Conservation (phyloP, 2,888 invertebrate genomes). For the Acutogordius australiensis region DNA sequence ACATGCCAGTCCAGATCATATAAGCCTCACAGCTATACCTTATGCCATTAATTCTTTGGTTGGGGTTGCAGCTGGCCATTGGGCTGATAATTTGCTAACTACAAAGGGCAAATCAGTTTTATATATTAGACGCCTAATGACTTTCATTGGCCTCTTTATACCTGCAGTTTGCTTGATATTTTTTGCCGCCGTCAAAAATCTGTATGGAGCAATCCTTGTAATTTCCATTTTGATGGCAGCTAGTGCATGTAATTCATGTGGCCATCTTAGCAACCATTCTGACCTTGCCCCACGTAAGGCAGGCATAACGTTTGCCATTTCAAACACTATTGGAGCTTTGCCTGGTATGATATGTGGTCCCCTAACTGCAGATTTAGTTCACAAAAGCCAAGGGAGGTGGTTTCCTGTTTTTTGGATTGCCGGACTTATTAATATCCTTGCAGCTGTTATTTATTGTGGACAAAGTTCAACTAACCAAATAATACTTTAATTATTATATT, state of each 20-base stretch:
- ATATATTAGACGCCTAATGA: conserved; percentile 40
- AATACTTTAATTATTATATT: too few relatives aligned
- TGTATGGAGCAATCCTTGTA: conserved; percentile 37
- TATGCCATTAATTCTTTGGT: conserved; percentile 41
- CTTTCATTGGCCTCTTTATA: conserved; percentile 38
- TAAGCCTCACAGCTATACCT: conserved; percentile 42
- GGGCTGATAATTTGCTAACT: conserved; percentile 36
- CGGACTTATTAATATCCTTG: conserved; percentile 39
- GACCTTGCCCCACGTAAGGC: conserved; percentile 47
- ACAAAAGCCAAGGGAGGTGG: conserved; percentile 39
- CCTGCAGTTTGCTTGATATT: conserved; percentile 40
- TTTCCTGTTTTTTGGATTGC: conserved; percentile 42
- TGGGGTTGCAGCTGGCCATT: conserved; percentile 40
- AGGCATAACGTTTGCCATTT: conserved; percentile 43
- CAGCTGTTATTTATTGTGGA: conserved; percentile 40
- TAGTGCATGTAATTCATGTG: conserved; percentile 43
- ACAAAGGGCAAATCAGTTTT: conserved; percentile 33
- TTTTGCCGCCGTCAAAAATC: conserved; percentile 39
- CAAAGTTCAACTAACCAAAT: too few relatives aligned
- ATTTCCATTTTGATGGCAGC: conserved; percentile 43
- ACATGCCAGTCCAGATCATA: conserved; percentile 36
- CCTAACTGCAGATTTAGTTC: conserved; percentile 40
- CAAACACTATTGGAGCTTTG: conserved; percentile 43
- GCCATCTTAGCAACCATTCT: conserved; percentile 44
- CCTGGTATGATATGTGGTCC: conserved; percentile 47